Conservation (phyloP, 2,888 invertebrate species). For the Dascillus cervinus region DNA sequence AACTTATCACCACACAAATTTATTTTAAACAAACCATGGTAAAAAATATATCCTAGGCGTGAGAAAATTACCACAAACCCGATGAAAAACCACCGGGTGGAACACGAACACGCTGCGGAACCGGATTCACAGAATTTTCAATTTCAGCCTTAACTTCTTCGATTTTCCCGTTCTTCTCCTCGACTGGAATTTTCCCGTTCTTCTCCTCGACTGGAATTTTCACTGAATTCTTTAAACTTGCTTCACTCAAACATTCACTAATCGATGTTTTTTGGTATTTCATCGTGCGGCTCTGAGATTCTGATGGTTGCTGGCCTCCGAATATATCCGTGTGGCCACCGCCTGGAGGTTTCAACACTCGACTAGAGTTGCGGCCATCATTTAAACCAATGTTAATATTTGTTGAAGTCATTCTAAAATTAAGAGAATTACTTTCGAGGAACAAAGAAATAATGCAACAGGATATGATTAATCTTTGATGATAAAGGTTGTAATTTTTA, state of each 20-base stretch:
- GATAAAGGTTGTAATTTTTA: no score
- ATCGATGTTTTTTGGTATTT: constrained; percentile 7
- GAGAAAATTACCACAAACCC: constrained; percentile 26
- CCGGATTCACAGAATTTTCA: constrained; percentile 2
- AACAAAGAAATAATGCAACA: no score
- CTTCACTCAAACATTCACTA: constrained; percentile 10
- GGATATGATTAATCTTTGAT: no score
- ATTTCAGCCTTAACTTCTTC: constrained; percentile 1
- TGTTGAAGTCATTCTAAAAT: constrained; percentile 26
- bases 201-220: no score
- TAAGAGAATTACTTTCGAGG: no score
- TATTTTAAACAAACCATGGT: no score
- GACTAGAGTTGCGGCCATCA: constrained; percentile 34
- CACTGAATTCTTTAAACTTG: no score
- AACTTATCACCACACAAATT: no score
- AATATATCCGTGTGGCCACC: constrained; percentile 44
- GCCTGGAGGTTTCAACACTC: constrained; percentile 44
- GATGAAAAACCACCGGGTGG: constrained; percentile 34
- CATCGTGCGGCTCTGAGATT: constrained; percentile 3
- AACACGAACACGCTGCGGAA: constrained; percentile 23
- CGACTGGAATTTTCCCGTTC: neutral
- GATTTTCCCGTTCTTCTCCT: constrained; percentile 3
- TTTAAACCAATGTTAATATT: constrained; percentile 25
- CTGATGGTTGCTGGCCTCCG: no score
- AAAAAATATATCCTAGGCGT: no score